Base-by-base conservation (phyloP, 2,888 invertebrate species). In the Meteorus cinctellus region DNA sequence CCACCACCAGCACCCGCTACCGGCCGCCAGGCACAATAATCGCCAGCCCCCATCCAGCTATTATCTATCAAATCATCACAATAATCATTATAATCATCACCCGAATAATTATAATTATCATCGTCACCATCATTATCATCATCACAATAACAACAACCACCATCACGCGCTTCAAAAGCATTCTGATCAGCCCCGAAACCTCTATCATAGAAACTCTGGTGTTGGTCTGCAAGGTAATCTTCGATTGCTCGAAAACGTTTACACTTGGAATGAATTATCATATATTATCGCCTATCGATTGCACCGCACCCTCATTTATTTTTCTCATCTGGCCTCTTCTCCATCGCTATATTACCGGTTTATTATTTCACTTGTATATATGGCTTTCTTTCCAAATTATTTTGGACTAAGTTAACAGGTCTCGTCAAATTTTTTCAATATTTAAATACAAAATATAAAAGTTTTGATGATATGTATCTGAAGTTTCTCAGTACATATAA, bases 151-250 rank as follows among this genome's bases (percentile, higher is more conserved):
- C 90, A 90, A 89, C 87, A 86, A 89, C 85, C 90, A 90, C 84
- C 89, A 89, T 85, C 89, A 88, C 86, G 89, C 88, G 90, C 90
- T 89, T 89, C 90, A 88, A 89, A 91, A 92, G 90, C 92, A 92
- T 90, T 89, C 86, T 85, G 90, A 90, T 88, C 90, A 90, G 84
- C 86, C 88, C 87, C 90, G 89, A 88, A 89, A 89, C 88, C 91
- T 92, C 88, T 92, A 92, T 90, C 92, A 92, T 90, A 91, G 92
- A 91, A 92, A 92, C 89, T 91, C 92, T 85, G 90, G 91, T 90
- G 91, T 91, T 88, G 91, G 90, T 90, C 90, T 91, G 90, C 91
- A 91, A 92, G 92, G 92, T 92, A 92, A 91, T 86, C n/a, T 36
- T 41, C 41, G 65, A 65, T 65, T 65, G 41, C 41, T 65, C 12